Conservation (phyloP, 2,888 invertebrate genomes). For the Nudaria mundana region DNA sequence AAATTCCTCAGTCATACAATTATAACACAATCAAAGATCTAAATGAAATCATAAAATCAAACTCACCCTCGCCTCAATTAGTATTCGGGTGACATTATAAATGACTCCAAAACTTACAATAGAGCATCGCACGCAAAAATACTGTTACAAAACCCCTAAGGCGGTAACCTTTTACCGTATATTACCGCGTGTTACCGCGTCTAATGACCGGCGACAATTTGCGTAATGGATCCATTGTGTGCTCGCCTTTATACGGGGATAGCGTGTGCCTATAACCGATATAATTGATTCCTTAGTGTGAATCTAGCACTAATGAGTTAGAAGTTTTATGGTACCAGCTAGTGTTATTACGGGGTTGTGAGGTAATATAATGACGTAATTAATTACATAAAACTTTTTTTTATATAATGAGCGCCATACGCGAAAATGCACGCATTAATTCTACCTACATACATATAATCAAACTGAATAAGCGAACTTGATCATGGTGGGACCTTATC, state of each 20-base stretch:
- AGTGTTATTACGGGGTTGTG: not conserved
- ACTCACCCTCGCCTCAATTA: conserved; percentile 34
- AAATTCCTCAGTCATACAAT: too few relatives aligned
- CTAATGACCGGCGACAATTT: conserved; percentile 70
- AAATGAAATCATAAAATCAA: conserved; percentile 5
- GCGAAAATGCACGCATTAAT: too few relatives aligned
- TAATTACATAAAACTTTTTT: not conserved
- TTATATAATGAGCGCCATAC: too few relatives aligned
- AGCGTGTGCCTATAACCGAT: conserved; percentile 58
- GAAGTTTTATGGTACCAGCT: conserved; percentile 15
- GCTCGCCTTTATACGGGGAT: conserved; percentile 62
- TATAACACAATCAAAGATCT: too few relatives aligned
- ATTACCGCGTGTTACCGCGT: conserved; percentile 21
- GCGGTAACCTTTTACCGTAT: too few relatives aligned
- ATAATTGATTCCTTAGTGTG: conserved; percentile 60
- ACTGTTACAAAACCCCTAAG: conserved; percentile 51
- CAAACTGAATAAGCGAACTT: too few relatives aligned
- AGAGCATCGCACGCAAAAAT: conserved; percentile 66
- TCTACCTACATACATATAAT: too few relatives aligned
- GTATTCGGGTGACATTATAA: conserved; percentile 27
- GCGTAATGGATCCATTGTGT: conserved; percentile 76
- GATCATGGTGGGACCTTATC: too few relatives aligned
- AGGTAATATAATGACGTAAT: not conserved
- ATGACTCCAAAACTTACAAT: conserved; percentile 42
- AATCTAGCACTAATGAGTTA: conserved; percentile 53